Conservation (phyloP, 2,113 vertebrate genomes). For the Laticauda colubrina region DNA sequence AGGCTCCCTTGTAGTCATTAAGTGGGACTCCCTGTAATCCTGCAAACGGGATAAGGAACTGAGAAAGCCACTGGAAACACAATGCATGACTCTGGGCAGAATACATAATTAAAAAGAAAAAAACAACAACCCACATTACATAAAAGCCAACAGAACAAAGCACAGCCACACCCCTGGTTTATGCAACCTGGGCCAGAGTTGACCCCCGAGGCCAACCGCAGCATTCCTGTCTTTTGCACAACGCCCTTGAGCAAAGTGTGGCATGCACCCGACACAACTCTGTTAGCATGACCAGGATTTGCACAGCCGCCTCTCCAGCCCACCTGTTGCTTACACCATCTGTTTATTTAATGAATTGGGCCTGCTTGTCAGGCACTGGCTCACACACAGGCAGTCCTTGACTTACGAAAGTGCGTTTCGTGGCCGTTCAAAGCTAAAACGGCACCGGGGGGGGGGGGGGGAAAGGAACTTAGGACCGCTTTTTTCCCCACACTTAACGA, state of each 20-base stretch:
- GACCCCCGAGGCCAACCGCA: not conserved
- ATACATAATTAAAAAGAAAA: not conserved
- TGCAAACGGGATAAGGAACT: not conserved
- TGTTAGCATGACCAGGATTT: not conserved
- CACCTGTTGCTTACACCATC: not conserved
- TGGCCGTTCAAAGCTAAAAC: not conserved
- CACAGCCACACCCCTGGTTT: not conserved
- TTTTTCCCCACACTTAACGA: not conserved
- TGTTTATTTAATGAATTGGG: not conserved
- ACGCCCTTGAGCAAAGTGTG: not conserved
- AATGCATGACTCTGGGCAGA: not conserved
- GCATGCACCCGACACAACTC: not conserved
- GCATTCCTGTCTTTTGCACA: not conserved
- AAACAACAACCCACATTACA: not conserved
- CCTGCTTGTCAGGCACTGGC: not conserved
- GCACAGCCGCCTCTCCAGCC: not conserved
- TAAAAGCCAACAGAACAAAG: not conserved
- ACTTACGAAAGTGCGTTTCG: not conserved
- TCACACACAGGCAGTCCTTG: not conserved
- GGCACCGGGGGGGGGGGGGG: too few species aligned
- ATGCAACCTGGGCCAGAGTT: not conserved
- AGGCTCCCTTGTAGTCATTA: not conserved
- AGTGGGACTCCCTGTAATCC: not conserved
- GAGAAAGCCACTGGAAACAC: not conserved
- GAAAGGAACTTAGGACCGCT: not conserved